Base-by-base conservation (phyloP, 1,140 invertebrate genomes). In the Cotesia chilonis region DNA sequence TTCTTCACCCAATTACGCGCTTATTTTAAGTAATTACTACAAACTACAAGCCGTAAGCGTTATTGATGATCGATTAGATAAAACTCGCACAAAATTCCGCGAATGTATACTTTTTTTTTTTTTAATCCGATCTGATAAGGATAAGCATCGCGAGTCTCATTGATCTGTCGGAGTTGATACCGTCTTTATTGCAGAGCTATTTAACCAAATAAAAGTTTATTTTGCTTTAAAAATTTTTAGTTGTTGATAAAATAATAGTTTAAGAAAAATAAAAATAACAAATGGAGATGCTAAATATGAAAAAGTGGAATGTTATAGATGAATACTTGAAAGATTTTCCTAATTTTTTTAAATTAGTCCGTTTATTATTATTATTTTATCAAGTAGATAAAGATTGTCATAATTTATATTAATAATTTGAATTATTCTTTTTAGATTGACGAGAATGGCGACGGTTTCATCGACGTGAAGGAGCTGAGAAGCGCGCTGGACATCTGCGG, bases 401-500 rank as follows among this genome's bases (percentile, higher is more conserved):
- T 28, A 20, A 35, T 12, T 9, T 10, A 68, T 38, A 47, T 47
- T 54, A 60, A 55, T 28, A 3, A 37, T 64, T 28, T 28, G 28
- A 28, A 28, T 28, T 67, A 64, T 72, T 55, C 14, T 5, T 68
- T 73, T 10, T 89, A 98, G 96, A 92, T 98, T 85, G 96, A 98
- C 83, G 92, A 90, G 81, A 96, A 97, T 88, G 92, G 92, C 61
- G 96, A 94, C 89, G 96, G 96, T 4, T 95, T 90, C 85, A 96
- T 99, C 73, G 94, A 96, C 78, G 85, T 96, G 68, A 91, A 92
- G 69, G 96, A 98, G 84, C 87, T 99, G 36, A 94, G 96, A 80
- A 92, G 91, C 61, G 96, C 96, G 0, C 87, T 99, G n/a, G 94
- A 97, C 79, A 87, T 92, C 68, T 94, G 94, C 76, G 96, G 96